These are phyloP conservation scores for Ia io DNA, from an alignment of 2,113 vertebrate species.

Conservation along the genomic window DNA sequence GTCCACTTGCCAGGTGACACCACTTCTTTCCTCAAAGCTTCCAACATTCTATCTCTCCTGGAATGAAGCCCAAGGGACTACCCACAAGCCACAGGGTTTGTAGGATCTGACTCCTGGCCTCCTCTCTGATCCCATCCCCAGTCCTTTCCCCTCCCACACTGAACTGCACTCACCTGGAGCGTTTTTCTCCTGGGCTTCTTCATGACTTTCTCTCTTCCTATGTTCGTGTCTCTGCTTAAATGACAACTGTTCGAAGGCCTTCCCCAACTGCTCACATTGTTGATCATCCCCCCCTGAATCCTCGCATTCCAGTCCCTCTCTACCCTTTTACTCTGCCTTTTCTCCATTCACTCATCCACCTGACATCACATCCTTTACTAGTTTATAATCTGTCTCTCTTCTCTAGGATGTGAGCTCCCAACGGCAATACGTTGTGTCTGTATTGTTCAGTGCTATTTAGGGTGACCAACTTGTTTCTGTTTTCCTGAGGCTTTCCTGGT, in stretches of 20 bases:
- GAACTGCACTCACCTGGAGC: neutral
- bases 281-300: no score
- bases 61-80: neutral
- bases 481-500: neutral
- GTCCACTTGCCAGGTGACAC: neutral
- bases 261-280: neutral
- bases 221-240: neutral
- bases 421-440: neutral
- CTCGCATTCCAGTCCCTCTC: neutral
- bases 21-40: neutral
- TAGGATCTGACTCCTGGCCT: neutral
- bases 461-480: neutral
- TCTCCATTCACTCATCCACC: neutral
- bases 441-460: neutral
- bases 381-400: neutral
- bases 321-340: neutral
- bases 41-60: neutral
- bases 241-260: neutral
- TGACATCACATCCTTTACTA: neutral
- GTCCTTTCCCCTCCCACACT: neutral
- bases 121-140: neutral
- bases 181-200: neutral
- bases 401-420: neutral
- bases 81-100: neutral
- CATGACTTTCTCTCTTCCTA: neutral